A percentile compares a stretch with the other conserved stretches of the same genome.
Evolutionary conservation across 1,140 invertebrate genomes (phyloP).

Genomic region (Lethrus apterus): DNA sequence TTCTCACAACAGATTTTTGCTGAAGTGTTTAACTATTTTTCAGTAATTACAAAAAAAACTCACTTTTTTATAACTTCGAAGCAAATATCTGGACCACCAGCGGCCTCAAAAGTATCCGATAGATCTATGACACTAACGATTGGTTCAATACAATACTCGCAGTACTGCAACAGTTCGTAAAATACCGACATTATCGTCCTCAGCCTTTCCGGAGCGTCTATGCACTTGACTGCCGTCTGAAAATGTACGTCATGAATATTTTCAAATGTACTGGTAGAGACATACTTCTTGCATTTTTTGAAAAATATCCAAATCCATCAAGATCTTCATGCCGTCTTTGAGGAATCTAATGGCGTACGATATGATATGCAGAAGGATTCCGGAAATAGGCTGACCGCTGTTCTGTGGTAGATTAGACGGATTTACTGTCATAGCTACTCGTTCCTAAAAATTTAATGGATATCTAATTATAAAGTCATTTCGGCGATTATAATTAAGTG

Average conservation of each 20-base stretch:
- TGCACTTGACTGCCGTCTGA: slow-evolving; percentile 2
- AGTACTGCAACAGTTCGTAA: slow-evolving; percentile 1
- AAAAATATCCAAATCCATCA: slow-evolving; percentile 19
- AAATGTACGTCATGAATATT: neutral
- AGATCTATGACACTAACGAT: neutral
- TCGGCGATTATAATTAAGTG: too few relatives aligned
- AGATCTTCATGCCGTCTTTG: slow-evolving; percentile 22
- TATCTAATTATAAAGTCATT: neutral
- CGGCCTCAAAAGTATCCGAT: neutral
- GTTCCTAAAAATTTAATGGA: slow-evolving; percentile 3
- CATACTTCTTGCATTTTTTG: slow-evolving; percentile 15
- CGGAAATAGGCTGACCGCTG: slow-evolving; percentile 9
- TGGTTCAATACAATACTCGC: slow-evolving; percentile 1
- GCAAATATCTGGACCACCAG: slow-evolving; percentile 15
- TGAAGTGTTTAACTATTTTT: too few relatives aligned
- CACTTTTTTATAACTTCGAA: slow-evolving; percentile 18
- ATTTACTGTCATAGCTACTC: slow-evolving; percentile 5
- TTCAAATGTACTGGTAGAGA: neutral
- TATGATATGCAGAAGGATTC: slow-evolving; percentile 8
- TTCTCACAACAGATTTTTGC: too few relatives aligned
- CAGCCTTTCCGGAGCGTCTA: neutral
- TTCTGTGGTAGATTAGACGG: slow-evolving; percentile 3
- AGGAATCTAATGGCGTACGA: slow-evolving; percentile 8
- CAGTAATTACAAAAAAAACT: too few relatives aligned
- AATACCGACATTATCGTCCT: slow-evolving; percentile 5